Percentiles rank a stretch among this genome's conserved stretches.
Conservation (phyloP, 2,797 vertebrate species). For the Esox lucius region DNA sequence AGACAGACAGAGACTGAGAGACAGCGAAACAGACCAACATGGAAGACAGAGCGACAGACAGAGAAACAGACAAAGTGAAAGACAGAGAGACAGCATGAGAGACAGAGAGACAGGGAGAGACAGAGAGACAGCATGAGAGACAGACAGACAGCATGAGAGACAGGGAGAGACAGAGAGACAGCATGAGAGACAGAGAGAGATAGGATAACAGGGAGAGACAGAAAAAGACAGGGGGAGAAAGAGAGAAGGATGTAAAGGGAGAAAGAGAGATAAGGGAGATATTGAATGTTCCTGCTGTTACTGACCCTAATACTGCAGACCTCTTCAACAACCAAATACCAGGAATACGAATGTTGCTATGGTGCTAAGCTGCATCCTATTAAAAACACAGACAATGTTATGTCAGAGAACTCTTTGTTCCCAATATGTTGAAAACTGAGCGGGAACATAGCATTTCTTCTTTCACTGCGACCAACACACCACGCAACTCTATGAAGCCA, state of each 20-base stretch:
- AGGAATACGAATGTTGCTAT: not conserved
- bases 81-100: no score
- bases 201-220: no score
- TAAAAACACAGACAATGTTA: not conserved
- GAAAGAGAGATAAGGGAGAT: slow-evolving; percentile 48
- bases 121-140: no score
- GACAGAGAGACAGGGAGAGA: no score
- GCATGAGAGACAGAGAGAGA: no score
- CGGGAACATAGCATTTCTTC: not conserved
- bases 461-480: not conserved
- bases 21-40: no score
- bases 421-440: not conserved
- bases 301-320: slow-evolving; percentile 53
- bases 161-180: no score
- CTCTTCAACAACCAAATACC: slow-evolving; percentile 21
- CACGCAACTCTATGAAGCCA: not conserved
- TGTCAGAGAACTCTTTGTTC: slow-evolving; percentile 14
- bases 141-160: no score
- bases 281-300: slow-evolving; percentile 63
- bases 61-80: no score
- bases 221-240: no score
- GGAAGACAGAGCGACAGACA: no score
- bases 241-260: not conserved
- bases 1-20: no score
- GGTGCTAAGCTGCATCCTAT: slow-evolving; percentile 37